Evolutionary conservation across 2,888 invertebrate genomes (phyloP).

Genomic region (Rhimphoctona megacephalus): DNA sequence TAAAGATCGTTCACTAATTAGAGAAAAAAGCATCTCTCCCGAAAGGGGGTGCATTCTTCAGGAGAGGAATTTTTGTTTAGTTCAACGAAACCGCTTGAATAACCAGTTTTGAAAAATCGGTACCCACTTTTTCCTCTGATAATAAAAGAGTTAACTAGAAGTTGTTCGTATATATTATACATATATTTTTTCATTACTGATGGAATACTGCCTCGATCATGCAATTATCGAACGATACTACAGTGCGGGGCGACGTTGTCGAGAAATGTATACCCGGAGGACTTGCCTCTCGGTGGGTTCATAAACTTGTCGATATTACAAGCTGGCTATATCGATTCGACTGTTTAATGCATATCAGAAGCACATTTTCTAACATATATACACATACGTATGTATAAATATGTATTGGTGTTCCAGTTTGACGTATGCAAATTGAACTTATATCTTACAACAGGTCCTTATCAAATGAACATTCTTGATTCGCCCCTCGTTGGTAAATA

Average conservation of each 20-base stretch:
- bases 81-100: not conserved
- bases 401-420: constrained; percentile 67
- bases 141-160: not conserved
- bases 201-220: constrained; percentile 56
- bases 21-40: not conserved
- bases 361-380: constrained; percentile 38
- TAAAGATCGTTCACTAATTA: not conserved
- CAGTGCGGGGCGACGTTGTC: constrained; percentile 41
- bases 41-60: not conserved
- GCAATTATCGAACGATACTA: constrained; percentile 58
- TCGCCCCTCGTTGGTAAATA: constrained; percentile 66
- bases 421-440: constrained; percentile 73
- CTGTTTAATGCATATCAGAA: constrained; percentile 54
- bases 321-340: constrained; percentile 66
- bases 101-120: not conserved
- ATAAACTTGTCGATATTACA: constrained; percentile 74
- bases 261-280: constrained; percentile 58
- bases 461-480: constrained; percentile 72
- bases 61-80: not conserved
- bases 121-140: not conserved
- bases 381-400: constrained; percentile 12
- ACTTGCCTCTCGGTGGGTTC: constrained; percentile 65
- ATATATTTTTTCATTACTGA: constrained; percentile 17
- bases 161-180: not conserved
- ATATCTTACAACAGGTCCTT: constrained; percentile 72